These are phyloP conservation scores for Sycophila texana DNA, from an alignment of 2,888 invertebrate genomes.

Conservation along the genomic window DNA sequence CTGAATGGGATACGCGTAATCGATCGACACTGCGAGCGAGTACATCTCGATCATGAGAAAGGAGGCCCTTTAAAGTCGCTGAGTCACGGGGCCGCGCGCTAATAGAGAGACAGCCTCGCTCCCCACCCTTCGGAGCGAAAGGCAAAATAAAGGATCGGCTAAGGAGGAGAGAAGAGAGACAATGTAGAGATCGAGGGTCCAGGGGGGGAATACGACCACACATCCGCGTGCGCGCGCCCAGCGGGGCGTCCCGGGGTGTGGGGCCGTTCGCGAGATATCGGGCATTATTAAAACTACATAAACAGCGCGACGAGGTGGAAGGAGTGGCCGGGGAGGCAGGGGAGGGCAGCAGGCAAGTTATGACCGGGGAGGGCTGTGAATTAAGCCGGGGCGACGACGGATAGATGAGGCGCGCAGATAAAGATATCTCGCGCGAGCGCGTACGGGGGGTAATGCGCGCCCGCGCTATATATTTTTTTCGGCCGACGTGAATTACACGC, in stretches of 20 bases:
- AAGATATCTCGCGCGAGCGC: constrained; percentile 60
- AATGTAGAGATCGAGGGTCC: constrained; percentile 50
- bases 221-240: constrained; percentile 56
- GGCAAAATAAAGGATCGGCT: constrained; percentile 9
- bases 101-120: constrained; percentile 41
- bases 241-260: constrained; percentile 62
- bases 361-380: constrained; percentile 69
- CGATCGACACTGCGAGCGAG: constrained; percentile 35
- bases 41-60: constrained; percentile 6
- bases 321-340: background rate
- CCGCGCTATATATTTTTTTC: constrained; percentile 23
- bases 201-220: constrained; percentile 59
- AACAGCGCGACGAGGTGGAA: constrained; percentile 63
- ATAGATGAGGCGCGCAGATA: constrained; percentile 64
- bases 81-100: constrained; percentile 52
- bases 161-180: constrained; percentile 2
- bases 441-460: background rate
- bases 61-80: constrained; percentile 36
- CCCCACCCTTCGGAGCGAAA: background rate
- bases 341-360: constrained; percentile 71
- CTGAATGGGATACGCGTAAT: constrained; percentile 48
- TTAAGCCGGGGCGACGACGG: constrained; percentile 70
- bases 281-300: constrained; percentile 75
- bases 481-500: constrained; percentile 25
- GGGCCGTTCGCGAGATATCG: constrained; percentile 68